phyloP scores from a whole-genome alignment of 2,797 vertebrate species.

The Euphonia xanthogaster region DNA sequence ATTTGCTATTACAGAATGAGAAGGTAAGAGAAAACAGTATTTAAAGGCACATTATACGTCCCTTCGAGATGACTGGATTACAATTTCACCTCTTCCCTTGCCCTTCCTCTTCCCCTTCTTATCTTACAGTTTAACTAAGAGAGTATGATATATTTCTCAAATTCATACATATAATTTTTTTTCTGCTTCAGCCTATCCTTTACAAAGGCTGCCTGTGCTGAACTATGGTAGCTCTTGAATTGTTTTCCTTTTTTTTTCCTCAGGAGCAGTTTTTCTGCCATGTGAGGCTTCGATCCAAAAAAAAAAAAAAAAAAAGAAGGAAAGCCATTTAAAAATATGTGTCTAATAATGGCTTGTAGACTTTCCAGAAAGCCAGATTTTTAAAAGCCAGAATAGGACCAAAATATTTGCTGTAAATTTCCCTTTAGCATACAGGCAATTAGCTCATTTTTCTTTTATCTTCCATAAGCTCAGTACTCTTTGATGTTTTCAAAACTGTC shows the following conservation, averaged over 20 bases:
- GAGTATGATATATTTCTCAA: neutral
- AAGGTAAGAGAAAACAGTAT: neutral
- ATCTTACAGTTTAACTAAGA: neutral
- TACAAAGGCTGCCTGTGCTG: neutral
- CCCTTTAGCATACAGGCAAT: constrained; percentile 46
- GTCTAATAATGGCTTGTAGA: neutral
- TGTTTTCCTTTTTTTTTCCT: neutral
- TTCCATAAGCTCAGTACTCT: constrained; percentile 34
- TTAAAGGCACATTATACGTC: neutral
- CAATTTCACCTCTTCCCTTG: neutral
- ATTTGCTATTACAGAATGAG: neutral
- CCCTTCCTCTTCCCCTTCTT: neutral
- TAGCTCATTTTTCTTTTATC: constrained; percentile 66
- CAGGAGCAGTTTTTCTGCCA: neutral
- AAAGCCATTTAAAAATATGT: neutral
- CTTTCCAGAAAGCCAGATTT: constrained; percentile 34
- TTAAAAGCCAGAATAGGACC: constrained; percentile 25
- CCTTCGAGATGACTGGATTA: neutral
- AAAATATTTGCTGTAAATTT: constrained; percentile 66
- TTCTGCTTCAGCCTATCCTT: neutral
- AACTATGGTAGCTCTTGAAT: neutral
- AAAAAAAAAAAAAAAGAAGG: neutral
- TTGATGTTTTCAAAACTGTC: constrained; percentile 66
- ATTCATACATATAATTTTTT: neutral
- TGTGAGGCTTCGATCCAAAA: neutral